Percentiles rank a stretch among this genome's conserved stretches.
These are phyloP conservation scores for Pemphigus obesinymphae DNA, from an alignment of 1,140 invertebrate species.

Conservation along the genomic window DNA sequence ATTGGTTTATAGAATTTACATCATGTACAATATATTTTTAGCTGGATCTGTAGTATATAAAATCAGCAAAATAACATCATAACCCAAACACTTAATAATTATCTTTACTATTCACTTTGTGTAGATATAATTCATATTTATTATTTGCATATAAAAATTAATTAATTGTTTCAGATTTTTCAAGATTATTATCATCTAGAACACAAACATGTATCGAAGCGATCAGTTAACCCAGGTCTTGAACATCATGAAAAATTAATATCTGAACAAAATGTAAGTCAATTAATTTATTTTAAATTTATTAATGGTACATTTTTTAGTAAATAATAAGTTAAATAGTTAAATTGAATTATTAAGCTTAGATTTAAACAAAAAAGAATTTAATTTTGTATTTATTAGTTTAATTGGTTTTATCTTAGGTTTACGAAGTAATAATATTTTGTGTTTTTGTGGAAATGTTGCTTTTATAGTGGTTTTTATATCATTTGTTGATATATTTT, in stretches of 20 bases:
- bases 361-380: not conserved
- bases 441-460: constrained; percentile 1
- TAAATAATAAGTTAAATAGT: not conserved
- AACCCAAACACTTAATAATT: no score
- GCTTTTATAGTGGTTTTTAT: not conserved
- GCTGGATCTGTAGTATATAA: no score
- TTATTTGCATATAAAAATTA: no score
- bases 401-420: not conserved
- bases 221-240: constrained; percentile 64
- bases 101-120: no score
- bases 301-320: not conserved
- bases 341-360: not conserved
- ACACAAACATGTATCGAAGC: constrained; percentile 66
- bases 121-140: no score
- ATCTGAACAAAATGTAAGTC: constrained; percentile 62
- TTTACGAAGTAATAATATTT: not conserved
- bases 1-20: no score
- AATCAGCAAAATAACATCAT: no score
- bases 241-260: constrained; percentile 63
- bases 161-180: constrained; percentile 71
- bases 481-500: not conserved
- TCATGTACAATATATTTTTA: no score
- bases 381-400: constrained; percentile 17
- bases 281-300: not conserved
- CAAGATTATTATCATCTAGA: constrained; percentile 76